Evolutionary conservation across 1,140 invertebrate genomes (phyloP).

Genomic region (Planococcus citri): DNA sequence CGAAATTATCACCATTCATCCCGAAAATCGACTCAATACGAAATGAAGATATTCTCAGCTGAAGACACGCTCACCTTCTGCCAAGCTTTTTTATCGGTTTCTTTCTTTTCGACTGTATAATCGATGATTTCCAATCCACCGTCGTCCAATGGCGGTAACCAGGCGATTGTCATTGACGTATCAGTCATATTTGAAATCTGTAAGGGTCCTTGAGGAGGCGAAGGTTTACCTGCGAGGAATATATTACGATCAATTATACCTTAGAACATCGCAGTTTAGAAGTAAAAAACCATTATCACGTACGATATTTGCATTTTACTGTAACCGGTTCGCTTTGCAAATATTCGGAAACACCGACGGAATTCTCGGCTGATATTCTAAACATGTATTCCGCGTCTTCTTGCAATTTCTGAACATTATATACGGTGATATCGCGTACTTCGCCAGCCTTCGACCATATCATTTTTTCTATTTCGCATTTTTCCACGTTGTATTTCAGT

Average conservation of each 20-base stretch:
- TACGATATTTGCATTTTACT: constrained; percentile 48
- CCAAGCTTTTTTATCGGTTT: constrained; percentile 58
- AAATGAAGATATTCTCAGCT: too few relatives aligned
- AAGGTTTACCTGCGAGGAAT: constrained; percentile 52
- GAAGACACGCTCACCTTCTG: constrained; percentile 45
- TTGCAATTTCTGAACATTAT: constrained; percentile 60
- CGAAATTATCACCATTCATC: background rate
- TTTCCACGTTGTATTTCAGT: constrained; percentile 70
- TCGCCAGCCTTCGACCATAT: constrained; percentile 65
- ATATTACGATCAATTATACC: background rate
- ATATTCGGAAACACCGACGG: constrained; percentile 61
- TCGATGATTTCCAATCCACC: constrained; percentile 73
- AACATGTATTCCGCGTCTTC: constrained; percentile 73
- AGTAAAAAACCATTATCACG: too few relatives aligned
- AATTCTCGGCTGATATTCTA: constrained; percentile 68
- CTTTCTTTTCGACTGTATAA: constrained; percentile 71
- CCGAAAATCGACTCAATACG: too few relatives aligned
- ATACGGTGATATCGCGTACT: constrained; percentile 51
- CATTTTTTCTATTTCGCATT: constrained; percentile 52
- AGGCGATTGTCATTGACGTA: constrained; percentile 69
- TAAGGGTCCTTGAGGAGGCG: constrained; percentile 62
- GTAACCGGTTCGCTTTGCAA: constrained; percentile 54
- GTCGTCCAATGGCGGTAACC: constrained; percentile 67
- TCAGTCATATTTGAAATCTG: constrained; percentile 66
- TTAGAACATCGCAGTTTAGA: background rate